Base-by-base conservation (phyloP, 2,888 invertebrate species). In the Ormyrus labotus region DNA sequence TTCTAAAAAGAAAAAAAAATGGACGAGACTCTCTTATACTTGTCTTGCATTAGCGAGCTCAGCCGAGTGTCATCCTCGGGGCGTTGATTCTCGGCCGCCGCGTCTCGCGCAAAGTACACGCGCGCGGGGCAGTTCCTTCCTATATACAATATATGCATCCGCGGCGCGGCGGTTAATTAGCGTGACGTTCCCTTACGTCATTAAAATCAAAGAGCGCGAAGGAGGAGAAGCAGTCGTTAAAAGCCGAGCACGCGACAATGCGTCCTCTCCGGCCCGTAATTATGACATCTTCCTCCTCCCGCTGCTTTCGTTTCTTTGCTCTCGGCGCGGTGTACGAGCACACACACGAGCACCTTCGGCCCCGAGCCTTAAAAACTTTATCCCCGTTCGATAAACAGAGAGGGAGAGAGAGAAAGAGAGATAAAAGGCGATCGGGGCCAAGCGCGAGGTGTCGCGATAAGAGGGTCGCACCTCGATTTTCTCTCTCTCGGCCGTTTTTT, bases 401-500 rank as follows among this genome's bases (percentile, higher is more conserved):
- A 7, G 13, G 34, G 60, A 53, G 34, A 70, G 73, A 75, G 69
- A 79, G 69, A 19, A 2, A 19, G 19, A 19, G 19, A 19, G 19
- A 57, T 45, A 34, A 34, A 34, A 1, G 34, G 68, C 71, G 64
- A 83, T 82, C 76, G 82, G 74, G 69, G 81, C 64, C 81, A 75
- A 71, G 72, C 71, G 78, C 58, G 68, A 77, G 76, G 70, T 68
- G 75, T 63, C 19, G 63, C 64, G 83, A 84, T 82, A 84, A 83
- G 82, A 72, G 82, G 80, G 83, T 83, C 85, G 81, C 86, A 82
- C 86, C 87, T 85, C 82, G 84, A 82, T 84, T 87, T 85, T 85
- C 64, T 61, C 60, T 58, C 64, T 10, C n/a, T 19, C 58, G 13
- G 11, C 5, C 8, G 6, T n/a, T 57, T 77, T 77, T 65, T 77